These are phyloP conservation scores for Acronicta aceris DNA, from an alignment of 2,888 invertebrate species.

Conservation along the genomic window DNA sequence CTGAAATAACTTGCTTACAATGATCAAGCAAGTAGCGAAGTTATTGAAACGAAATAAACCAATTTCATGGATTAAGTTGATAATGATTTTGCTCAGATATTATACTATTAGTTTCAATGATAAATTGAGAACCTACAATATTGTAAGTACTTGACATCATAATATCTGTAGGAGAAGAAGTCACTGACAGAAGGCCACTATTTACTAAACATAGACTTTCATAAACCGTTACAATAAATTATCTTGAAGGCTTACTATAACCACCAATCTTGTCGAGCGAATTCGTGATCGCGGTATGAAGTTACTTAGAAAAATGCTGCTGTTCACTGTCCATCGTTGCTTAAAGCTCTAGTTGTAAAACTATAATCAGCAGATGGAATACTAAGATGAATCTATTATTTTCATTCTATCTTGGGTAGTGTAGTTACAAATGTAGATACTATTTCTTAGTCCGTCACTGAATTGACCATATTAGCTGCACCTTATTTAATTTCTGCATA, in stretches of 20 bases:
- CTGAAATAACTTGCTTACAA: conserved; percentile 13
- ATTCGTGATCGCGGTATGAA: conserved; percentile 1
- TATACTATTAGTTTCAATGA: neutral
- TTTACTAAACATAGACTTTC: neutral
- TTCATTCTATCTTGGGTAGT: too few species aligned
- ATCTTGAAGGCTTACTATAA: conserved; percentile 2
- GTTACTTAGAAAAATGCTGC: neutral
- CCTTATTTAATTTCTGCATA: too few species aligned
- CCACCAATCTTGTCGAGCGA: neutral
- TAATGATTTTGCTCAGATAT: neutral
- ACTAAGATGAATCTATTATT: too few species aligned
- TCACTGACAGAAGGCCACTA: neutral
- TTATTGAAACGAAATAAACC: conserved; percentile 8
- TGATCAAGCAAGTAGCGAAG: conserved; percentile 23
- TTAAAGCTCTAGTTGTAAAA: neutral
- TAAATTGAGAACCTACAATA: too few species aligned
- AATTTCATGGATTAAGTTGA: conserved; percentile 31
- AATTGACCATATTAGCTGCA: too few species aligned
- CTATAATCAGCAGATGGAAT: too few species aligned
- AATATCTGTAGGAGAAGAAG: neutral
- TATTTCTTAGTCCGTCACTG: too few species aligned
- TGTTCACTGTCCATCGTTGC: neutral
- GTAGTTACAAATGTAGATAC: too few species aligned
- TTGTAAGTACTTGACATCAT: neutral
- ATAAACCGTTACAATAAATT: conserved; percentile 1